Base-by-base conservation (phyloP, 1,140 invertebrate genomes). In the Teleogryllus occipitalis region DNA sequence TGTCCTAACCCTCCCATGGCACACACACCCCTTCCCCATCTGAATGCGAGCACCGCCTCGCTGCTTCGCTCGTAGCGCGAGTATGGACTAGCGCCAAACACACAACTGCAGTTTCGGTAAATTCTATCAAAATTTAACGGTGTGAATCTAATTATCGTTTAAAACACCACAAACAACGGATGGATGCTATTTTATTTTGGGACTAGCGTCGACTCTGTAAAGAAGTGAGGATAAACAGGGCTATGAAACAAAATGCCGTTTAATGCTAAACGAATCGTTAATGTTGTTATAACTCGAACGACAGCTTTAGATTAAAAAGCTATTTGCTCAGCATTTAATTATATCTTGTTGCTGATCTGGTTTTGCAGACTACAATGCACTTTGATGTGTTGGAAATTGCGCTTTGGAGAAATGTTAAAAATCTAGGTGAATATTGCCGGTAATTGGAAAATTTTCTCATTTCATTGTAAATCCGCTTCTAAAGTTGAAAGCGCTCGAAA, bases 91-190 rank as follows among this genome's bases (percentile, higher is more conserved):
- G 27, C 27, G 27, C 54, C 54, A 65, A 65, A 65, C 54, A 65
- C 10, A 65, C 10, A 18, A 65, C 54, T 65, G 54, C 18, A 10
- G 54, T 65, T 65, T 18, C 54, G 54, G 54, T 65, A 65, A 65
- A 65, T 65, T 65, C 54, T 65, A 65, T 65, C 54, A 65, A 65
- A 65, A 65, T 65, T 65, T 65, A 65, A 65, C 54, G 54, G 54
- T 65, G 54, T 65, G 54, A 65, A 65, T 65, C 54, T 65, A 65
- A 65, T 65, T 65, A 65, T 14, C 54, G 54, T 65, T 65, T 65
- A 65, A 65, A 65, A 65, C 18, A 65, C 54, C 54, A 65, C 54
- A 65, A 65, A 14, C 54, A 65, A 18, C 54, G 54, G 18, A 65
- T 18, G 54, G 54, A 10, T 65, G 27, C 27, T 65, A 65, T 65